A percentile compares a stretch with the other conserved stretches of the same genome.
Conservation (phyloP, 2,888 invertebrate species). For the Punctoribates punctum region DNA sequence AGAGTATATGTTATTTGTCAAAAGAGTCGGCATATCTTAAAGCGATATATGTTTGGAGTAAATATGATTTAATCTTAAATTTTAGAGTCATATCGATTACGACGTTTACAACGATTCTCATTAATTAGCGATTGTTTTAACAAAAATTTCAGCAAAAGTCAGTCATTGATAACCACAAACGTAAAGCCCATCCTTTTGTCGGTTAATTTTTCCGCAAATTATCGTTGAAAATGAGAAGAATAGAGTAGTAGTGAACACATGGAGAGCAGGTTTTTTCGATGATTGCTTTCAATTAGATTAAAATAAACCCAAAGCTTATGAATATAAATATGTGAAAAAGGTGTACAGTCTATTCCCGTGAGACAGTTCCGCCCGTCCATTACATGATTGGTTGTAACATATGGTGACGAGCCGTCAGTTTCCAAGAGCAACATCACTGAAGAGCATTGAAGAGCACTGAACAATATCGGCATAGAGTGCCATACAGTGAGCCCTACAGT, state of each 20-base stretch:
- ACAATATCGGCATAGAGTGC: slow-evolving; percentile 3
- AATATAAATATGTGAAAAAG: slow-evolving; percentile 16
- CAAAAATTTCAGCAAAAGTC: too few species aligned
- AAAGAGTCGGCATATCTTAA: too few species aligned
- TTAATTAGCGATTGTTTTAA: too few species aligned
- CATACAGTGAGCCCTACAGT: background rate
- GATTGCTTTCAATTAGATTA: slow-evolving; percentile 7
- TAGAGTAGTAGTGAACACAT: background rate
- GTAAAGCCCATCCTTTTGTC: too few species aligned
- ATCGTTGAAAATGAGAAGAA: background rate
- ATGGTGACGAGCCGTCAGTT: slow-evolving; percentile 17
- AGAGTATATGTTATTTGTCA: too few species aligned
- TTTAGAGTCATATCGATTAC: too few species aligned
- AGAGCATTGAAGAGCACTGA: slow-evolving; percentile 14
- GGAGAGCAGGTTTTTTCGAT: slow-evolving; percentile 9
- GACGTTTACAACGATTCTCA: too few species aligned
- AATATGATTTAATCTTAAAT: too few species aligned
- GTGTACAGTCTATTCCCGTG: slow-evolving; percentile 18
- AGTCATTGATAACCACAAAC: too few species aligned
- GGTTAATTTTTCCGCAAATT: background rate
- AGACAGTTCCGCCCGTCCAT: slow-evolving; percentile 20
- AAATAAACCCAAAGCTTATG: slow-evolving; percentile 6
- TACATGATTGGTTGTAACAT: slow-evolving; percentile 18
- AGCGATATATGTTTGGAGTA: too few species aligned
- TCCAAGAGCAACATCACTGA: slow-evolving; percentile 23